These are phyloP conservation scores for Psephotus haematonotus DNA, from an alignment of 2,113 vertebrate genomes.

Conservation along the genomic window DNA sequence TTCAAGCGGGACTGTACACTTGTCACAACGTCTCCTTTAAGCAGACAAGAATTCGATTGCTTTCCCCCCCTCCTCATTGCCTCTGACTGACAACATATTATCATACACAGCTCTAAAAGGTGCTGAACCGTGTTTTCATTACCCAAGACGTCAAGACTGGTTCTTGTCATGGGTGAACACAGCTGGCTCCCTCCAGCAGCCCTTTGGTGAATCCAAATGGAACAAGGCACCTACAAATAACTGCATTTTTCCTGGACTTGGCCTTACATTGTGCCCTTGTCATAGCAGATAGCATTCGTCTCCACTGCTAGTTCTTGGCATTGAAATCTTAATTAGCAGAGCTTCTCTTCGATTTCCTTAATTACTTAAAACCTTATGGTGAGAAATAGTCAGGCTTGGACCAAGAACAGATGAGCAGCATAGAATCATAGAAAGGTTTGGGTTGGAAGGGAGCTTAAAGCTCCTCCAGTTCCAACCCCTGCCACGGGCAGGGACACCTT, in stretches of 20 bases:
- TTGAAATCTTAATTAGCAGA: conserved; percentile 60
- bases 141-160: conserved; percentile 62
- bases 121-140: conserved; percentile 76
- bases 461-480: no score
- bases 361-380: not conserved
- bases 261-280: conserved; percentile 68
- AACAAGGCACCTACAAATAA: conserved; percentile 74
- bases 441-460: not conserved
- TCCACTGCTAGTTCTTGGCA: not conserved
- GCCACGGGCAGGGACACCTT: not conserved
- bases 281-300: conserved; percentile 20
- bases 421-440: not conserved
- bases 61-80: not conserved
- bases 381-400: not conserved
- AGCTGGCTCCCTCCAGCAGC: conserved; percentile 59
- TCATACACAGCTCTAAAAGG: conserved; percentile 54
- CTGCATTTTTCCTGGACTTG: conserved; percentile 54
- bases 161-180: conserved; percentile 67
- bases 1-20: not conserved
- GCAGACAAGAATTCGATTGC: not conserved
- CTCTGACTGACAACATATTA: conserved; percentile 68
- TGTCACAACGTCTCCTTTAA: conserved; percentile 51
- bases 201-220: conserved; percentile 69
- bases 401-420: not conserved
- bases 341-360: not conserved